Percentiles rank a stretch among this genome's conserved stretches.
Evolutionary conservation across 2,113 vertebrate genomes (phyloP).

Genomic region (Hipposideros armiger): DNA sequence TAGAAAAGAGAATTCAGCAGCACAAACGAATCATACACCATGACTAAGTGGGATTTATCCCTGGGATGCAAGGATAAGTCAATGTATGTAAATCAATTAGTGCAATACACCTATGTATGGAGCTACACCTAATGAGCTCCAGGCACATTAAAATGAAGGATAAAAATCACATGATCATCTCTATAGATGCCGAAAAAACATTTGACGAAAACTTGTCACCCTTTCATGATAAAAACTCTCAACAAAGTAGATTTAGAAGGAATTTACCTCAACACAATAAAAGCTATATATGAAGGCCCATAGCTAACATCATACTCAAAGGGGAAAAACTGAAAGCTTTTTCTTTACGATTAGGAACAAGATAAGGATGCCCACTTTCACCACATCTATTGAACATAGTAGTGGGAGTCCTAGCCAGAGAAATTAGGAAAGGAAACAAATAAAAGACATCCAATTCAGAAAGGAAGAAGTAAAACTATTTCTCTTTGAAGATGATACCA

Average conservation of each 20-base stretch:
- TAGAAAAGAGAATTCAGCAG: neutral
- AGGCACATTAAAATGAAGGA: neutral
- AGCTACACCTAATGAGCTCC: too few species aligned
- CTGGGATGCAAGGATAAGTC: neutral
- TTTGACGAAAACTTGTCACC: neutral
- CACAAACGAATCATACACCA: neutral
- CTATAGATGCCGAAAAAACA: neutral
- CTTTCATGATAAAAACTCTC: neutral
- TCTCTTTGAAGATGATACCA: neutral
- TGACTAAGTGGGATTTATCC: neutral
- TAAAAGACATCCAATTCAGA: neutral
- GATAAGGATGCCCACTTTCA: neutral
- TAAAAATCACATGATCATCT: neutral
- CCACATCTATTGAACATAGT: neutral
- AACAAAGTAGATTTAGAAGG: neutral
- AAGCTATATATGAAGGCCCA: neutral
- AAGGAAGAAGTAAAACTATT: neutral
- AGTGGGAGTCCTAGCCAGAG: neutral
- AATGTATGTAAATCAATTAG: neutral
- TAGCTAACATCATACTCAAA: neutral
- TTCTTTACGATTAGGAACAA: neutral
- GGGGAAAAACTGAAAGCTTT: neutral
- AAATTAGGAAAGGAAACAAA: neutral
- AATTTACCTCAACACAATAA: conserved; percentile 8
- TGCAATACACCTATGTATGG: neutral